Evolutionary conservation across 2,888 invertebrate species (phyloP).

Genomic region (Chydorus sphaericus): DNA sequence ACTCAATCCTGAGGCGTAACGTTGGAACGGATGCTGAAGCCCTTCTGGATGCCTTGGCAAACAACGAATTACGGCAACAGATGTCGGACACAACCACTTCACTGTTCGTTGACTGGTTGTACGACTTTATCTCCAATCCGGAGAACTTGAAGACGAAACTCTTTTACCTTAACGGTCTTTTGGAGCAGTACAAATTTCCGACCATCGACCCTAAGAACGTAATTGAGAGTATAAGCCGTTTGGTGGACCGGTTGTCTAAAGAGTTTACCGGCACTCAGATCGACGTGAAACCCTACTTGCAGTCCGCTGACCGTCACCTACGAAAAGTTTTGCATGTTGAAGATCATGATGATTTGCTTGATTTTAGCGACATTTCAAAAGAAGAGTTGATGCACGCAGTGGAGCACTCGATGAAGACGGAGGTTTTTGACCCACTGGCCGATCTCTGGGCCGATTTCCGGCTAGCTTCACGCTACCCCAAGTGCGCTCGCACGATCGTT

Average conservation of each 20-base stretch:
- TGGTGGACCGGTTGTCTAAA: neutral
- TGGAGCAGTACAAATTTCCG: neutral
- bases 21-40: conserved; percentile 8
- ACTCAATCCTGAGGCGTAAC: neutral
- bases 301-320: neutral
- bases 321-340: neutral
- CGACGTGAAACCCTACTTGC: conserved; percentile 7
- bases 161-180: conserved; percentile 8
- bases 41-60: neutral
- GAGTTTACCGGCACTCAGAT: neutral
- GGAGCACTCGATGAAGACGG: neutral
- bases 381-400: neutral
- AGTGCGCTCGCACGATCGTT: conserved; percentile 6
- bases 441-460: conserved; percentile 4
- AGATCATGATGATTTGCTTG: neutral
- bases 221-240: neutral
- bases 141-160: conserved; percentile 2
- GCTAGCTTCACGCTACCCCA: neutral
- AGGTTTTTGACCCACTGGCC: conserved; percentile 9
- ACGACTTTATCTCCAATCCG: neutral
- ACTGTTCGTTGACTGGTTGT: conserved; percentile 1
- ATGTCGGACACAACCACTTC: conserved; percentile 3
- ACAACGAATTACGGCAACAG: conserved; percentile 1
- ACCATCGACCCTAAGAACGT: conserved; percentile 8
- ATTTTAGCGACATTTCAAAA: neutral